Base-by-base conservation (phyloP, 1,140 invertebrate species). In the Lepidurus couesii region DNA sequence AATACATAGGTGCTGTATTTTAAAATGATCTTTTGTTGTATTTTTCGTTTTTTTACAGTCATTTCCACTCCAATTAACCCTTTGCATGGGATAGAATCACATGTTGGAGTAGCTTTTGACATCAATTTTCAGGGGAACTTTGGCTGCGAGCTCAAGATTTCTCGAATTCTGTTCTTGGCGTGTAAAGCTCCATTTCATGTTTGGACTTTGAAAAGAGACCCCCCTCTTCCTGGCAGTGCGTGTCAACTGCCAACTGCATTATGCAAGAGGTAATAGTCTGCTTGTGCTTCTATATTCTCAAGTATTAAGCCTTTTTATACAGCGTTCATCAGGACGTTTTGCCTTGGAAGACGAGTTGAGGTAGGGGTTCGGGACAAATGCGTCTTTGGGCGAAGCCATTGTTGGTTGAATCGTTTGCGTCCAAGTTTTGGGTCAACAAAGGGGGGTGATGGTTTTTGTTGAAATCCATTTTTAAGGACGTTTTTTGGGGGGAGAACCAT, bases 91-190 rank as follows among this genome's bases (percentile, higher is more conserved):
- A 21, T 65, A n/a, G 53, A 13, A 65, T 65, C 53, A 65, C 8
- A 13, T 65, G 53, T 21, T 9, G 16, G 16, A 65, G 34, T n/a
- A n/a, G 16, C 53, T 65, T 21, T 21, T 9, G 53, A 16, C 6
- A 13, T 13, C 21, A 13, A 65, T 65, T 65, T 65, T 65, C 53
- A 16, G 53, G 21, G 21, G 53, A 65, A 21, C 21, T 16, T 65
- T 13, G 53, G 53, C 53, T 9, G 9, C 53, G 16, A 65, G n/a
- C 13, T 65, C 53, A 65, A 65, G 53, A 9, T 65, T 65, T 65
- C 53, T 65, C 13, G 13, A 65, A 65, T 65, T 65, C 53, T 65
- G 53, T 65, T 65, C 53, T 65, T 65, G 53, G 53, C 53, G 53
- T 65, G 53, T 65, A 65, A 65, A 65, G 53, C 8, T 65, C 53